phyloP scores from a whole-genome alignment of 2,888 invertebrate species.

The Lycaena phlaeas region DNA sequence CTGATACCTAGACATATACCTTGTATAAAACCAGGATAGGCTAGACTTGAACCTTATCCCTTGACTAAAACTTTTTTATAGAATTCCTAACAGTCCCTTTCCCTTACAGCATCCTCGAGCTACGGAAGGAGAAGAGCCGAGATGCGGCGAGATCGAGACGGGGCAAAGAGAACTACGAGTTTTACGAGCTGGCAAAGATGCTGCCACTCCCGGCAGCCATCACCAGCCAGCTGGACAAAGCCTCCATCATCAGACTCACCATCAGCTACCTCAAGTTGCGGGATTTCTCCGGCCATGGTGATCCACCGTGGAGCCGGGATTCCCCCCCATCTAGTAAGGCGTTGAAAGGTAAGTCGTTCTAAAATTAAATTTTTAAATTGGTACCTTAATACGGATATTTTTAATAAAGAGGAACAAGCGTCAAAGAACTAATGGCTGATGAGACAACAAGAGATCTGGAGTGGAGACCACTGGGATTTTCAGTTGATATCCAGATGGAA shows the following conservation, averaged over 20 bases:
- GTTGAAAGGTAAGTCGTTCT: constrained; percentile 85
- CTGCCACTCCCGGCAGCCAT: constrained; percentile 91
- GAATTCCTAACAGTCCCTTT: constrained; percentile 29
- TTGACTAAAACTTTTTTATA: no score
- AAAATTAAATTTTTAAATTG: no score
- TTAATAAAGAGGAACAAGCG: no score
- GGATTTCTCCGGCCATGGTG: constrained; percentile 96
- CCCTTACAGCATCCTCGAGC: constrained; percentile 89
- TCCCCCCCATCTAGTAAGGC: constrained; percentile 84
- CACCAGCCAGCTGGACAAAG: constrained; percentile 95
- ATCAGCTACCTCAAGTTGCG: constrained; percentile 95
- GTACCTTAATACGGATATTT: no score
- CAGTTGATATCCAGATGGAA: no score
- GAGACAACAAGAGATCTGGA: no score
- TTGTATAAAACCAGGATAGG: no score
- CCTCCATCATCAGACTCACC: constrained; percentile 95
- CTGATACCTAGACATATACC: no score
- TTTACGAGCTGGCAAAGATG: constrained; percentile 97
- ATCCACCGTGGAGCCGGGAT: constrained; percentile 95
- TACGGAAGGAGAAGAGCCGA: constrained; percentile 93
- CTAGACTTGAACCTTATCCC: no score
- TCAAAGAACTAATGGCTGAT: no score
- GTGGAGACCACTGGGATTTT: no score
- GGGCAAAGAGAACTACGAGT: constrained; percentile 96
- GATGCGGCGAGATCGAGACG: constrained; percentile 93